Conservation (phyloP, 1,140 invertebrate genomes). For the Drosophila pallidifrons region DNA sequence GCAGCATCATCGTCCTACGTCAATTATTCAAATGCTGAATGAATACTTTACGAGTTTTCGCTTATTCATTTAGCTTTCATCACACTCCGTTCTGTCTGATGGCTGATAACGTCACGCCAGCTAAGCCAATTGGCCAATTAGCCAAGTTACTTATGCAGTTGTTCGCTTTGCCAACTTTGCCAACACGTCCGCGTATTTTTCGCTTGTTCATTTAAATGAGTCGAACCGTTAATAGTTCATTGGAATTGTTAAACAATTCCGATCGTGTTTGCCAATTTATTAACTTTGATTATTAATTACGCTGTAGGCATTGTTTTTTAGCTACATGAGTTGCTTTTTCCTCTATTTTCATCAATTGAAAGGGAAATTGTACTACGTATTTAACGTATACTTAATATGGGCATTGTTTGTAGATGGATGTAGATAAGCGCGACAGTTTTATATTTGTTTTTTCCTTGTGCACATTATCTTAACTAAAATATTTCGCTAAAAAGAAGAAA, state of each 20-base stretch:
- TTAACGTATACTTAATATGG: too few species aligned
- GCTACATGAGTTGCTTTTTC: neutral
- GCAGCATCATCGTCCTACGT: neutral
- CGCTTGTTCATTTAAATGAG: conserved; percentile 17
- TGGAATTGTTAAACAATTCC: conserved; percentile 7
- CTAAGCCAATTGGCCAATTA: conserved; percentile 28
- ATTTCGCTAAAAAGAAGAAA: too few species aligned
- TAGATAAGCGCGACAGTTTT: too few species aligned
- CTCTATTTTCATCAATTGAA: too few species aligned
- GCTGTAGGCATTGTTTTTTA: neutral
- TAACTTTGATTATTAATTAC: neutral
- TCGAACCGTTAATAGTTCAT: conserved; percentile 12
- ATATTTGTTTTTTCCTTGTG: too few species aligned
- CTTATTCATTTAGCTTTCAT: conserved; percentile 8
- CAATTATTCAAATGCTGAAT: conserved; percentile 12
- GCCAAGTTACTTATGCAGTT: conserved; percentile 25
- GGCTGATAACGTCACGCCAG: conserved; percentile 13
- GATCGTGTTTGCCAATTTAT: conserved; percentile 19
- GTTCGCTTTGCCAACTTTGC: neutral
- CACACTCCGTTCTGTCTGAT: conserved; percentile 6
- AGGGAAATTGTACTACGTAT: too few species aligned
- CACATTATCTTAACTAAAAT: too few species aligned
- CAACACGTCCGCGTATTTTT: neutral
- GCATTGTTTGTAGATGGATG: too few species aligned
- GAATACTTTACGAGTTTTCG: conserved; percentile 7